Base-by-base conservation (phyloP, 2,888 invertebrate genomes). In the Hypomecis punctinalis region DNA sequence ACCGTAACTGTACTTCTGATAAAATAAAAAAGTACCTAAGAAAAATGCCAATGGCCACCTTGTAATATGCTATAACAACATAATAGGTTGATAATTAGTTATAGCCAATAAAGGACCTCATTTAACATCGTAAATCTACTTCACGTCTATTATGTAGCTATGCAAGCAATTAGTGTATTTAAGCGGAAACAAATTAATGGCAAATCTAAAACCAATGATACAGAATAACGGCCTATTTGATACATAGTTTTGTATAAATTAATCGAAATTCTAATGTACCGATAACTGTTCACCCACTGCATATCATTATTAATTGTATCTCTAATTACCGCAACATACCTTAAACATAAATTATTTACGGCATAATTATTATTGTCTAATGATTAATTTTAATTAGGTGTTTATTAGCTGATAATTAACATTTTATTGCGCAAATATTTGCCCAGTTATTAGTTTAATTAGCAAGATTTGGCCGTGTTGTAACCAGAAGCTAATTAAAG, bases 301-400 rank as follows among this genome's bases (percentile, higher is more conserved):
- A 45, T 35, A 51, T 63, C 49, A 64, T 52, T 61, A 61, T 7
- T 53, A 23, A 56, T 61, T 60, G 70, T 64, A 35, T 36, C 71
- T 70, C 66, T 79, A 79, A 79, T 79, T 78, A 69, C 76, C 76
- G 75, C 74, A 72, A 73, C 76, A 78, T 80, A 76, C 65, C 74
- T 71, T 40, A 69, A 46, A 52, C 36, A 56, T 64, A 64, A 51
- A 40, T 61, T 40, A 52, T 40, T 48, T 61, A 39, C 42, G 10
- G 13, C 56, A 33, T 37, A 45, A 51, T 55, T 47, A 55, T 47
- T 42, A 56, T 61, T 61, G 47, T 57, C 57, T 46, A 60, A 66
- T 68, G 58, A 68, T 52, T 61, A 53, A 71, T 77, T 76, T 77
- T 77, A 76, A 77, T 79, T 66, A 72, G 70, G 62, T 74, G 61